Conservation (phyloP, 2,113 vertebrate species). For the Chaetodon trifascialis region DNA sequence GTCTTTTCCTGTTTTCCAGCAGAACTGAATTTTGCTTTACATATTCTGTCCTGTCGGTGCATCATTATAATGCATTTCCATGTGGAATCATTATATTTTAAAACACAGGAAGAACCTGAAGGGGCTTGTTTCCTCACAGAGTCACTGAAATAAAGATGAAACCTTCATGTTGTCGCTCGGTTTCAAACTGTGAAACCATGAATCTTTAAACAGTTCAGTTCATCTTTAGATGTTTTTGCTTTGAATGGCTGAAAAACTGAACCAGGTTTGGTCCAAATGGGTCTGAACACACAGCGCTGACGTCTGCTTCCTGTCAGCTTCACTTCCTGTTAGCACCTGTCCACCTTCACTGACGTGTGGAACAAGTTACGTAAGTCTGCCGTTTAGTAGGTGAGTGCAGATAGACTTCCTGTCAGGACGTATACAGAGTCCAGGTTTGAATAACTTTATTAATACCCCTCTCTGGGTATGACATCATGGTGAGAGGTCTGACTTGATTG, state of each 20-base stretch:
- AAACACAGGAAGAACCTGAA: not conserved
- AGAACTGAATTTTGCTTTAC: too few species aligned
- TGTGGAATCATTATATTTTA: not conserved
- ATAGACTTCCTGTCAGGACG: not conserved
- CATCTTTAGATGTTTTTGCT: not conserved
- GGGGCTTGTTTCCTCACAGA: not conserved
- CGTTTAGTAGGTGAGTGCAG: conserved; percentile 4
- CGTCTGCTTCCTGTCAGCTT: conserved; percentile 19
- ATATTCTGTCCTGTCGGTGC: too few species aligned
- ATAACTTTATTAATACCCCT: conserved; percentile 38
- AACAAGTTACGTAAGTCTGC: conserved; percentile 37
- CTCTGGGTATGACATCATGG: conserved; percentile 24
- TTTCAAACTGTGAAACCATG: conserved; percentile 35
- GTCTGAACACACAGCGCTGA: not conserved
- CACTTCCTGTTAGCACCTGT: conserved; percentile 17
- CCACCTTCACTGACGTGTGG: not conserved
- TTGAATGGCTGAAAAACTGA: not conserved
- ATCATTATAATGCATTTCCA: not conserved
- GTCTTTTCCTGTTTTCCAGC: too few species aligned
- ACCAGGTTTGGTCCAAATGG: conserved; percentile 2
- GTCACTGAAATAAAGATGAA: not conserved
- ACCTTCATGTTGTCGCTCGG: not conserved
- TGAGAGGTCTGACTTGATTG: conserved; percentile 48
- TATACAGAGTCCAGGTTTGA: conserved; percentile 7
- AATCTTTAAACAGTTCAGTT: conserved; percentile 36